These are phyloP conservation scores for Cryptocephalus primarius DNA, from an alignment of 2,888 invertebrate genomes.

Conservation along the genomic window DNA sequence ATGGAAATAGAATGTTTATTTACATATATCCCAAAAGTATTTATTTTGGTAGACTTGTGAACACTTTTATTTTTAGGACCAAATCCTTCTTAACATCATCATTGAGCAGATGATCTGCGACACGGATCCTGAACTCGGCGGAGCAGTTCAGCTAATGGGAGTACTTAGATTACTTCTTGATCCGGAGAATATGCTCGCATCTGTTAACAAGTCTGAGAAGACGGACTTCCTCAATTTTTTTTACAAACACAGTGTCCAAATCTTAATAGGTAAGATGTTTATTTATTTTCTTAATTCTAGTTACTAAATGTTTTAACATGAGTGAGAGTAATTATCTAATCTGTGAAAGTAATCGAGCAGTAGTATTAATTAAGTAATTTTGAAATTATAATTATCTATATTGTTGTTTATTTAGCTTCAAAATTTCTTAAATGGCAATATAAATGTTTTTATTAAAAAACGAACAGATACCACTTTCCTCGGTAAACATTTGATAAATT, in stretches of 20 bases:
- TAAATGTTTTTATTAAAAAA: too few relatives aligned
- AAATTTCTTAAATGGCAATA: too few relatives aligned
- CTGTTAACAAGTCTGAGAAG: constrained; percentile 91
- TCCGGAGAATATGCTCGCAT: constrained; percentile 95
- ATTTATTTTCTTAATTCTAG: too few relatives aligned
- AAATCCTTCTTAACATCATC: constrained; percentile 89
- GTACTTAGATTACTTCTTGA: constrained; percentile 87
- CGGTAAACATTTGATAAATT: too few relatives aligned
- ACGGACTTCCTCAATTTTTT: constrained; percentile 97
- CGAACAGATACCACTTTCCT: too few relatives aligned
- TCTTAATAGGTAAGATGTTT: constrained; percentile 65
- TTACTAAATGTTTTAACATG: too few relatives aligned
- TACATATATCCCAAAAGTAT: not conserved
- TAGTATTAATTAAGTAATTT: too few relatives aligned
- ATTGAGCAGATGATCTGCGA: constrained; percentile 98
- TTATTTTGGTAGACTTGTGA: not conserved
- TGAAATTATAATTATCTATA: too few relatives aligned
- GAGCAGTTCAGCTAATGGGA: constrained; percentile 94
- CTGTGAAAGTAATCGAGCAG: too few relatives aligned
- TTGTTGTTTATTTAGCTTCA: too few relatives aligned
- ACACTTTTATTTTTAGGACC: constrained; percentile 55
- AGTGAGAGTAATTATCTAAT: too few relatives aligned
- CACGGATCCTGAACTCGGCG: constrained; percentile 92
- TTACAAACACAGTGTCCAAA: constrained; percentile 96
- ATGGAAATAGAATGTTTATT: too few relatives aligned